These are phyloP conservation scores for Thamnophis elegans DNA, from an alignment of 2,797 vertebrate genomes.

Conservation along the genomic window DNA sequence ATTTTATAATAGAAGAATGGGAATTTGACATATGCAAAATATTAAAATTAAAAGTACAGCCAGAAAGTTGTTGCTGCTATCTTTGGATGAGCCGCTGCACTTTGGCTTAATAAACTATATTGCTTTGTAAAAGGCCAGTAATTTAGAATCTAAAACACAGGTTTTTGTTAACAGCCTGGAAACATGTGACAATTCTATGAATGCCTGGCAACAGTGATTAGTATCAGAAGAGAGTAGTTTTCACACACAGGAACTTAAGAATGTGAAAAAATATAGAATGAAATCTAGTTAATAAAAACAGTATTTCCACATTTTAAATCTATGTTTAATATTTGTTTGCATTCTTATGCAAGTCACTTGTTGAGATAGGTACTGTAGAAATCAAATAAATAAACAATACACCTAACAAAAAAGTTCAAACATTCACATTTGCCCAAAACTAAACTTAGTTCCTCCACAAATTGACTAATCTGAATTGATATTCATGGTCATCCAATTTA, in stretches of 20 bases:
- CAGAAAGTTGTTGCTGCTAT: neutral
- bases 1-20: conserved; percentile 26
- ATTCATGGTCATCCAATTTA: no score
- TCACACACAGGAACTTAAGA: neutral
- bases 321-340: neutral
- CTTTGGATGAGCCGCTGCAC: conserved; percentile 4
- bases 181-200: conserved; percentile 21
- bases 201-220: neutral
- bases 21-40: conserved; percentile 19
- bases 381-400: neutral
- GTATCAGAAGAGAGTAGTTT: neutral
- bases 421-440: neutral
- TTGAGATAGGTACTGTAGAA: neutral
- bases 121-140: neutral
- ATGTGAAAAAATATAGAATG: neutral
- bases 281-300: conserved; percentile 29
- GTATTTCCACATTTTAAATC: conserved; percentile 9
- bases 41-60: neutral
- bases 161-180: conserved; percentile 20
- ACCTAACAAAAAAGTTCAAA: neutral
- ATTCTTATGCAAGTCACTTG: neutral
- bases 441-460: neutral
- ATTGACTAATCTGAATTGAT: neutral
- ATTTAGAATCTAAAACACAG: neutral
- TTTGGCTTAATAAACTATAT: neutral